Percentiles rank a stretch among this genome's conserved stretches.
These are phyloP conservation scores for Copidosoma aretas DNA, from an alignment of 2,888 invertebrate genomes.

Conservation along the genomic window DNA sequence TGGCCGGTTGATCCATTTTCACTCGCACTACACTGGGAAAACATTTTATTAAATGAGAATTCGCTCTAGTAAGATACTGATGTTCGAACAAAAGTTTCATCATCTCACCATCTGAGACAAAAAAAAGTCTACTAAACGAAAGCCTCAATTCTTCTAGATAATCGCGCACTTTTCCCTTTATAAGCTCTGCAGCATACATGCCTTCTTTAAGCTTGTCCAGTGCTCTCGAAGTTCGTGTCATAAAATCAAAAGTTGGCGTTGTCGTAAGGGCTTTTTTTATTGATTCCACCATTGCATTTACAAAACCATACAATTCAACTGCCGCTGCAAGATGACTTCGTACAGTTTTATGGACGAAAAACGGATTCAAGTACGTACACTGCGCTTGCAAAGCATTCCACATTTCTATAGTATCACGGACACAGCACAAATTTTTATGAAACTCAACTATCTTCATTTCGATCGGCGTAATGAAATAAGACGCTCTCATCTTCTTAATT, in stretches of 20 bases:
- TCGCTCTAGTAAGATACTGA: constrained; percentile 68
- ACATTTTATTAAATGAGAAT: constrained; percentile 72
- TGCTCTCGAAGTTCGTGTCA: constrained; percentile 46
- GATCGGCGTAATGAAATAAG: constrained; percentile 67
- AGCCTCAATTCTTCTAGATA: constrained; percentile 73
- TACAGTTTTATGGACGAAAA: constrained; percentile 73
- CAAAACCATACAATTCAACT: constrained; percentile 65
- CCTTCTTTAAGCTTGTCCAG: constrained; percentile 59
- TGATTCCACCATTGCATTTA: constrained; percentile 64
- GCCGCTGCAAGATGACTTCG: constrained; percentile 72
- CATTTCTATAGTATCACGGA: constrained; percentile 68
- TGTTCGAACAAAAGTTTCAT: constrained; percentile 76
- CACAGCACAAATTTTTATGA: constrained; percentile 59
- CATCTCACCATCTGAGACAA: constrained; percentile 78
- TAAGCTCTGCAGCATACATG: constrained; percentile 67
- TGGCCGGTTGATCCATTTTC: constrained; percentile 63
- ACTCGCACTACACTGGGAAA: constrained; percentile 73
- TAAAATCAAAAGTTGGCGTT: constrained; percentile 50
- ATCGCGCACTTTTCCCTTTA: constrained; percentile 69
- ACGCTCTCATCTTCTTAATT: constrained; percentile 67
- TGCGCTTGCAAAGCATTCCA: constrained; percentile 73
- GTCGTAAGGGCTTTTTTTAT: constrained; percentile 52
- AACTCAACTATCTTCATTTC: constrained; percentile 53
- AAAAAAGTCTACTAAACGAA: constrained; percentile 77
- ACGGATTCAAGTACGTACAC: constrained; percentile 71